A percentile compares a stretch with the other conserved stretches of the same genome.
phyloP scores from a whole-genome alignment of 2,797 vertebrate genomes.

The Phataginus tricuspis region DNA sequence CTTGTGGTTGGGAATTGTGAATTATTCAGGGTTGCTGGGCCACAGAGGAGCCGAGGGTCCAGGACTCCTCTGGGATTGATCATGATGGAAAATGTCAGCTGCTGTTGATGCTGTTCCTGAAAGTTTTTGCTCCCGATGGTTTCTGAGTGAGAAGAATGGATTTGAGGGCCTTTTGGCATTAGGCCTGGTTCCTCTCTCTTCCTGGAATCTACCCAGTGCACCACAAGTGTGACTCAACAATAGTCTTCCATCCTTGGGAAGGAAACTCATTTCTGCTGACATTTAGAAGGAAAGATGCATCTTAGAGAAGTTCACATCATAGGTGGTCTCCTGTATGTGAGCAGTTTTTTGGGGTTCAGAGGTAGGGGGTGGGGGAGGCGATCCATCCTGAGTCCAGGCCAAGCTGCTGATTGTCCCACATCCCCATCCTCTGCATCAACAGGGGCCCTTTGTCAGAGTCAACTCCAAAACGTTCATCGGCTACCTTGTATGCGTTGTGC shows the following conservation, averaged over 20 bases:
- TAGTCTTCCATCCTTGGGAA: not conserved
- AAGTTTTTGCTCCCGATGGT: rapidly evolving
- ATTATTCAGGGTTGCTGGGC: not conserved
- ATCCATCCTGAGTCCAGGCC: not conserved
- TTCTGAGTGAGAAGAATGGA: not conserved
- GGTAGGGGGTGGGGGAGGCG: not conserved
- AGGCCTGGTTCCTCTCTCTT: rapidly evolving
- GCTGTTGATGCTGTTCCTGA: not conserved
- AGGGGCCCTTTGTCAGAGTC: not conserved
- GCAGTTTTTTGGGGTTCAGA: rapidly evolving
- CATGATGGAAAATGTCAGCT: rapidly evolving
- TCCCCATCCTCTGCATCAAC: rapidly evolving
- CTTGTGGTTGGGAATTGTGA: rapidly evolving
- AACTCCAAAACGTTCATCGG: rapidly evolving
- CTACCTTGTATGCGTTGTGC: rapidly evolving
- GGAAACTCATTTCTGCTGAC: not conserved
- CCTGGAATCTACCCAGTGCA: no score
- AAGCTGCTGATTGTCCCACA: not conserved
- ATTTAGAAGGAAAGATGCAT: rapidly evolving
- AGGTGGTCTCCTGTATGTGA: not conserved
- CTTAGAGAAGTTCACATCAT: rapidly evolving
- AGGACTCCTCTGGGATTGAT: not conserved
- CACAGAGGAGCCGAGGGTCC: rapidly evolving
- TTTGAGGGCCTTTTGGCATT: not conserved
- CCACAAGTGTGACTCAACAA: rapidly evolving